These are phyloP conservation scores for Thereva unica DNA, from an alignment of 2,888 invertebrate species.

Conservation along the genomic window DNA sequence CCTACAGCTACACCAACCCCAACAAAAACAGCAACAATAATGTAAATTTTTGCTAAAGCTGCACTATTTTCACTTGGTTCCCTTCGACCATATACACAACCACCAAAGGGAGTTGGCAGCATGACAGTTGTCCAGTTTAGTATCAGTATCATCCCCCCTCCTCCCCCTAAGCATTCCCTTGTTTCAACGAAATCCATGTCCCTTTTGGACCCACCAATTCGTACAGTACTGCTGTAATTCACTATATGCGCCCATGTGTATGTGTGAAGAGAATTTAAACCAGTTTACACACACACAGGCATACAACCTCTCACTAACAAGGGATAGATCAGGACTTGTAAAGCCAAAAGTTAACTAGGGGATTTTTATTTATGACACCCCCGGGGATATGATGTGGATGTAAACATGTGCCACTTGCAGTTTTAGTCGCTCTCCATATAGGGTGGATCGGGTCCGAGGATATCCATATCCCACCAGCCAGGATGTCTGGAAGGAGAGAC, in stretches of 20 bases:
- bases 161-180: too few species aligned
- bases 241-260: constrained; percentile 4
- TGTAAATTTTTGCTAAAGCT: constrained; percentile 13
- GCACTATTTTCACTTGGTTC: constrained; percentile 14
- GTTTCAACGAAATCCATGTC: too few species aligned
- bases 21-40: too few species aligned
- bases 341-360: constrained; percentile 34
- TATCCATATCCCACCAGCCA: background rate
- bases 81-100: constrained; percentile 11
- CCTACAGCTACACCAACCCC: too few species aligned
- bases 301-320: constrained; percentile 4
- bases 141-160: too few species aligned
- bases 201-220: too few species aligned
- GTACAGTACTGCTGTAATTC: background rate
- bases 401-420: constrained; percentile 33
- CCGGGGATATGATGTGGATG: constrained; percentile 17
- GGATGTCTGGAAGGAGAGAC: background rate
- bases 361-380: constrained; percentile 33
- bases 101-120: background rate
- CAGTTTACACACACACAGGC: background rate
- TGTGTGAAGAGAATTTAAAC: constrained; percentile 9
- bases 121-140: constrained; percentile 11
- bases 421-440: constrained; percentile 9
- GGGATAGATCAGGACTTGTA: constrained; percentile 26
- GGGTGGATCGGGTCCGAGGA: background rate